Conservation (phyloP, 2,888 invertebrate genomes). For the Meganola albula region DNA sequence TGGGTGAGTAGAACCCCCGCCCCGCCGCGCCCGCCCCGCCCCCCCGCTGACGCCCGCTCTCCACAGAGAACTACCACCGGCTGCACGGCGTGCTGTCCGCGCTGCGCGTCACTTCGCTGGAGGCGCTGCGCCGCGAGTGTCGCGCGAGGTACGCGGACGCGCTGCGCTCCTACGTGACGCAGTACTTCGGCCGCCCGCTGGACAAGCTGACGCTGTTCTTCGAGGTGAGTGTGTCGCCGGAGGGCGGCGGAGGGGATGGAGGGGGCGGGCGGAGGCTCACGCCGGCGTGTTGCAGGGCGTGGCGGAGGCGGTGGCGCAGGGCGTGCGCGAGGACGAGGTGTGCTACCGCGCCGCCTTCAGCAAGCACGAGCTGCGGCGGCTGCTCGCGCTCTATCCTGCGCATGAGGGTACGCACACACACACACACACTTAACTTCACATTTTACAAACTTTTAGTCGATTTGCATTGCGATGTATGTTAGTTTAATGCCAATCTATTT, state of each 20-base stretch:
- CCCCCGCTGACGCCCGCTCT: neutral
- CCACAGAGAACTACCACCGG: conserved; percentile 92
- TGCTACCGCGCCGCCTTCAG: conserved; percentile 98
- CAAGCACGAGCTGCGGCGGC: conserved; percentile 96
- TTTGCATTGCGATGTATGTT: neutral
- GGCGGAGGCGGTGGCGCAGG: conserved; percentile 93
- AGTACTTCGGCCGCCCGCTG: conserved; percentile 90
- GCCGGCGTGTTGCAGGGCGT: conserved; percentile 79
- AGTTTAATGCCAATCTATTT: neutral
- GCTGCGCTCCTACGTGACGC: conserved; percentile 92
- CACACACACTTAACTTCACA: neutral
- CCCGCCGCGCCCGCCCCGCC: neutral
- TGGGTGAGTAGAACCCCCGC: conserved; percentile 2
- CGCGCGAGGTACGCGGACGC: conserved; percentile 94
- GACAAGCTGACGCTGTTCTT: conserved; percentile 89
- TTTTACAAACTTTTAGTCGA: no score
- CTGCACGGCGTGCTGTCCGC: conserved; percentile 91
- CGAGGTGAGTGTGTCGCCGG: conserved; percentile 68
- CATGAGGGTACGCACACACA: conserved; percentile 30
- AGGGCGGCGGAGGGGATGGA: neutral
- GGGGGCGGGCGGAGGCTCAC: neutral
- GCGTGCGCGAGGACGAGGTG: conserved; percentile 97
- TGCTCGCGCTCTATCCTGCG: conserved; percentile 94
- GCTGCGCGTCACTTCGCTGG: conserved; percentile 93
- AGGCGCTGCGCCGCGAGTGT: conserved; percentile 91